Percentiles rank a stretch among this genome's conserved stretches.
Conservation (phyloP, 2,888 invertebrate species). For the Myathropa florea region DNA sequence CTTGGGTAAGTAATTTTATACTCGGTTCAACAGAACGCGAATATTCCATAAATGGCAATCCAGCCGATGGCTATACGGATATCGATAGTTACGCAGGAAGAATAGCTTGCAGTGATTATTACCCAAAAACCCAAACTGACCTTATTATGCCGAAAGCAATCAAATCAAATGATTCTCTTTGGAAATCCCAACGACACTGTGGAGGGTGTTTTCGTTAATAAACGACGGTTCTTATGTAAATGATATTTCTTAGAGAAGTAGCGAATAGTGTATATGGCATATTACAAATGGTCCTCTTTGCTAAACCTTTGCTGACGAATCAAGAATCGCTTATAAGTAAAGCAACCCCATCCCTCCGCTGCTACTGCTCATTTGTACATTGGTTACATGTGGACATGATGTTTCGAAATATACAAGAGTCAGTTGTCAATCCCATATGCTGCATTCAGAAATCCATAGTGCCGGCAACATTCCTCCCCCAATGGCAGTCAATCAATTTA, state of each 20-base stretch:
- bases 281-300: slow-evolving; percentile 44
- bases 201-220: slow-evolving; percentile 52
- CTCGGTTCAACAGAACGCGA: slow-evolving; percentile 32
- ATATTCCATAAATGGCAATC: slow-evolving; percentile 28
- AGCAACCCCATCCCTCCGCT: not conserved
- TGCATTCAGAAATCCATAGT: slow-evolving; percentile 35
- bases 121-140: slow-evolving; percentile 57
- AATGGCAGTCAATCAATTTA: slow-evolving; percentile 68
- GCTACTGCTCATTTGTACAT: slow-evolving; percentile 52
- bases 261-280: slow-evolving; percentile 51
- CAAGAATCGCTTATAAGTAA: slow-evolving; percentile 21
- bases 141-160: slow-evolving; percentile 58
- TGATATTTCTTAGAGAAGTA: slow-evolving; percentile 55
- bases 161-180: slow-evolving; percentile 50
- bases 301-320: slow-evolving; percentile 47
- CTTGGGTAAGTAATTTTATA: slow-evolving; percentile 54
- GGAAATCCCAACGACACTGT: not conserved
- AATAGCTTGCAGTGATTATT: slow-evolving; percentile 37
- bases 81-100: slow-evolving; percentile 47
- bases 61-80: slow-evolving; percentile 13
- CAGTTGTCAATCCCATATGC: slow-evolving; percentile 69
- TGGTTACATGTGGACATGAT: slow-evolving; percentile 70
- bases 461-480: slow-evolving; percentile 46
- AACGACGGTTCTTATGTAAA: slow-evolving; percentile 65
- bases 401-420: slow-evolving; percentile 65